Conservation (phyloP, 1,140 invertebrate genomes). For the Caerostris darwini region DNA sequence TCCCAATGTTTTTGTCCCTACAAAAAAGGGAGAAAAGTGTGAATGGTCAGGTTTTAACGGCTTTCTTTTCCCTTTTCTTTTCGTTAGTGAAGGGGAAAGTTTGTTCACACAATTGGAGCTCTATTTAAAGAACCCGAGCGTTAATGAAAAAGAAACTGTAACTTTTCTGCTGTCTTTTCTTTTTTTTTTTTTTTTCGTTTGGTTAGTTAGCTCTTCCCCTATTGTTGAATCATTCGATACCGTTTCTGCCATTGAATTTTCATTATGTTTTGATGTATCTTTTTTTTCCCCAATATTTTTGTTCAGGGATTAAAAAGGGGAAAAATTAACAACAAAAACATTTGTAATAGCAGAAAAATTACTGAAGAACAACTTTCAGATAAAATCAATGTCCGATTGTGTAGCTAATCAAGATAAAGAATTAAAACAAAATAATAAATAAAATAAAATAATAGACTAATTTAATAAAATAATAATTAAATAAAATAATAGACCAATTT, state of each 20-base stretch:
- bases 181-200: not conserved
- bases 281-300: no score
- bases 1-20: conserved; percentile 4
- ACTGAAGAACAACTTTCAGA: no score
- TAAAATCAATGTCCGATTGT: no score
- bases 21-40: not conserved
- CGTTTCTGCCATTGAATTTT: not conserved
- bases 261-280: not conserved
- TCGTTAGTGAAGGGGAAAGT: not conserved
- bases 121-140: conserved; percentile 39
- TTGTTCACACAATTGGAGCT: conserved; percentile 40
- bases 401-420: no score
- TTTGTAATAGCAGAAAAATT: no score
- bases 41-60: conserved; percentile 39
- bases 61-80: not conserved
- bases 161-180: not conserved
- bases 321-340: no score
- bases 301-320: no score
- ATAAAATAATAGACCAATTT: no score
- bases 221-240: conserved; percentile 8
- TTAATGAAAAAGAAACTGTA: conserved; percentile 46
- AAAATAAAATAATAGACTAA: no score
- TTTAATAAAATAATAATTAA: no score
- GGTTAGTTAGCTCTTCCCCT: conserved; percentile 15
- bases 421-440: no score